Percentiles rank a stretch among this genome's conserved stretches.
Evolutionary conservation across 2,113 vertebrate species (phyloP).

Genomic region (Corythornis madagascariensis): DNA sequence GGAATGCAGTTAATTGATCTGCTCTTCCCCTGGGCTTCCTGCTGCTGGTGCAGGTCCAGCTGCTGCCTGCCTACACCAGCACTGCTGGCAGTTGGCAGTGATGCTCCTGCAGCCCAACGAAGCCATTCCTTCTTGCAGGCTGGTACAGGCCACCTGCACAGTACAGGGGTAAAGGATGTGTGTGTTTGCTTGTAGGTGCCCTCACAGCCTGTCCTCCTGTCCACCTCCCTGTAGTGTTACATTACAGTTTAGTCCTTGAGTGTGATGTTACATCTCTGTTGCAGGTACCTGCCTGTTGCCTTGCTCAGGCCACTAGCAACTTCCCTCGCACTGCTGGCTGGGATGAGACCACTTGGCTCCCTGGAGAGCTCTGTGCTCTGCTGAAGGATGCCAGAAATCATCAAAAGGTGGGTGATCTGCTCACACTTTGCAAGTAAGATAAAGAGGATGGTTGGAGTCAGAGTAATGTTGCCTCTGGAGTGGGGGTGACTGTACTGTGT

Average conservation of each 20-base stretch:
- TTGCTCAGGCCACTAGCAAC: neutral
- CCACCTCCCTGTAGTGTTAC: neutral
- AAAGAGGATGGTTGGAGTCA: neutral
- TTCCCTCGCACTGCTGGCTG: neutral
- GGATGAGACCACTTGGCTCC: neutral
- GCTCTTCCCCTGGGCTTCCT: neutral
- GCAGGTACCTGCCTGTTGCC: conserved; percentile 77
- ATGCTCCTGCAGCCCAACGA: neutral
- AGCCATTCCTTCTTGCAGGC: neutral
- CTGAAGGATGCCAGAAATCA: conserved; percentile 71
- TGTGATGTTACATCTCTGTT: neutral
- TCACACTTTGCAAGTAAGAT: conserved; percentile 76
- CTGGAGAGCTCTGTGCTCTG: conserved; percentile 61
- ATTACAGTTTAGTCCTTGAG: neutral
- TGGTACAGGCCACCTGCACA: neutral
- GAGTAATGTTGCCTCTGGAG: neutral
- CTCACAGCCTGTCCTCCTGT: neutral
- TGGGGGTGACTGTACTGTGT: neutral
- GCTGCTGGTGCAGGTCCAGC: neutral
- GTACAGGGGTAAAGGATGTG: neutral
- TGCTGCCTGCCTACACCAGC: neutral
- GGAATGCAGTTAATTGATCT: neutral
- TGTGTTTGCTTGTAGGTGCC: neutral
- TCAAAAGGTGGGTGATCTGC: conserved; percentile 68
- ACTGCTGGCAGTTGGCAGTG: neutral